These are phyloP conservation scores for Anolis sagrei DNA, from an alignment of 2,113 vertebrate genomes.

Conservation along the genomic window DNA sequence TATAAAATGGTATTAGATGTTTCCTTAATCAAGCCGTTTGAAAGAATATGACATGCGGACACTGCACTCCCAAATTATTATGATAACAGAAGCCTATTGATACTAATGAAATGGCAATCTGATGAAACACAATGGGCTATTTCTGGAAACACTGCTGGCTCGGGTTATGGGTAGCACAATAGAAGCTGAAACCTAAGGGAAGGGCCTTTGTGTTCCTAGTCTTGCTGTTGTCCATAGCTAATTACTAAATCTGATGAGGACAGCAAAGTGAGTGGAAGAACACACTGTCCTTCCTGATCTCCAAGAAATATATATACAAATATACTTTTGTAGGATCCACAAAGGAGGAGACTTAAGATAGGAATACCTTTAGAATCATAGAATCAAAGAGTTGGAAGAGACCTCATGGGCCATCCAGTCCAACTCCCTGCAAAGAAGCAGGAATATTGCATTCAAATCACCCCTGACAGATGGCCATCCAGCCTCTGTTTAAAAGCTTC, in stretches of 20 bases:
- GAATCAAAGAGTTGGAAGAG: no score
- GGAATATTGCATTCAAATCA: no score
- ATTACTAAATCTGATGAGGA: not conserved
- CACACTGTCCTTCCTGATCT: not conserved
- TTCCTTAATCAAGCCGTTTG: conserved; percentile 61
- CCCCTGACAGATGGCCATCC: no score
- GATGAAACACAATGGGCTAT: not conserved
- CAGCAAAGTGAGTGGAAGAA: conserved; percentile 3
- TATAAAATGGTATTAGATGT: conserved; percentile 33
- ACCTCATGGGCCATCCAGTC: no score
- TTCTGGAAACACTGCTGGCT: not conserved
- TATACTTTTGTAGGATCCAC: not conserved
- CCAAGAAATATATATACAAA: not conserved
- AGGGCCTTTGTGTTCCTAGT: not conserved
- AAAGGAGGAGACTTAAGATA: not conserved
- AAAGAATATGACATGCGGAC: conserved; percentile 41
- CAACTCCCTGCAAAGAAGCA: no score
- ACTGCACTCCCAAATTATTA: conserved; percentile 51
- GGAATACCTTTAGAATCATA: no score
- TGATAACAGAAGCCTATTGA: conserved; percentile 35
- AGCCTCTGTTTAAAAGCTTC: no score
- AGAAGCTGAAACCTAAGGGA: not conserved
- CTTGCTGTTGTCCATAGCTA: not conserved
- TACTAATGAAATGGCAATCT: conserved; percentile 26
- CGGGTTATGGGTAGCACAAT: not conserved